These are phyloP conservation scores for Zaprionus tsacasi DNA, from an alignment of 1,140 invertebrate genomes.

Conservation along the genomic window DNA sequence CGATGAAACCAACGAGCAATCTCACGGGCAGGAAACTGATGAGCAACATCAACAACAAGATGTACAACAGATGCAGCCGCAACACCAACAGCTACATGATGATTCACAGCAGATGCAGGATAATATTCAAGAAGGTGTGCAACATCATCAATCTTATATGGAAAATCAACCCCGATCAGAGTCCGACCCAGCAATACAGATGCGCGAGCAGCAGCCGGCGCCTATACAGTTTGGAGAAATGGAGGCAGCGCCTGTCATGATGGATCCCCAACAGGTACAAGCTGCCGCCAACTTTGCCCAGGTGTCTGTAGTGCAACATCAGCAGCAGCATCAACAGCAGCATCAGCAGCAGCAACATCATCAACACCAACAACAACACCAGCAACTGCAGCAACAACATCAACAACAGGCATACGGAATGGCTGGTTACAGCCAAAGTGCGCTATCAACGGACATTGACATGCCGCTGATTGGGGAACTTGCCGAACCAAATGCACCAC, in stretches of 20 bases:
- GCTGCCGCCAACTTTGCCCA: constrained; percentile 61
- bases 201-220: constrained; percentile 43
- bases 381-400: constrained; percentile 40
- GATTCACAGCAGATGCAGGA: constrained; percentile 7
- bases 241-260: constrained; percentile 70
- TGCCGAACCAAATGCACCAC: constrained; percentile 75
- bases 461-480: constrained; percentile 79
- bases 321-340: constrained; percentile 43
- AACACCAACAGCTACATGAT: constrained; percentile 36
- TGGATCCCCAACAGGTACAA: constrained; percentile 69
- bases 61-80: background rate
- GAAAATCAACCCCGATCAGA: background rate
- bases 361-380: constrained; percentile 66
- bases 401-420: constrained; percentile 63
- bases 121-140: constrained; percentile 33
- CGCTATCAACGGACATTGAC: constrained; percentile 74
- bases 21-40: constrained; percentile 25
- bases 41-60: constrained; percentile 36
- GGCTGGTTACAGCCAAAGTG: constrained; percentile 62
- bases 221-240: constrained; percentile 82
- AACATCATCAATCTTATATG: constrained; percentile 52
- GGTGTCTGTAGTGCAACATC: constrained; percentile 68
- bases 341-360: constrained; percentile 51
- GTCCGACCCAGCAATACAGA: constrained; percentile 25
- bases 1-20: constrained; percentile 37